Base-by-base conservation (phyloP, 2,888 invertebrate species). In the Cantharis nigra region DNA sequence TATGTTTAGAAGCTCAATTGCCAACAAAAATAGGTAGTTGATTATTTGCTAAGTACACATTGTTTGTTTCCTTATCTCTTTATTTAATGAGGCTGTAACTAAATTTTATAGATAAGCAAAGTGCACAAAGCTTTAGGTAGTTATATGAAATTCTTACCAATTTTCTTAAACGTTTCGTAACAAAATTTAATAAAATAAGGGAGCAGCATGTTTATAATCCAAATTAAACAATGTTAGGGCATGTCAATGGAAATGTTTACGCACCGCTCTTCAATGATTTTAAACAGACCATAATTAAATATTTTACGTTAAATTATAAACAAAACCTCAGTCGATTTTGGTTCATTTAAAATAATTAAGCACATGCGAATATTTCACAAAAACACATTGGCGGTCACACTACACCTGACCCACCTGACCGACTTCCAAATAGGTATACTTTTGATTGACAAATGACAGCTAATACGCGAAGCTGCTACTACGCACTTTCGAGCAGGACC, bases 231-330 rank as follows among this genome's bases (percentile, higher is more conserved):
- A 82, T 83, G 82, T 83, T 82, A 83, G 82, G 83, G 83, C 79
- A 82, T 86, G 85, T 86, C 85, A 86, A 86, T 82, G 83, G 83
- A 83, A 84, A 79, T 85, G 84, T 85, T 85, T 84, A 83, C 82
- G 80, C 82, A 82, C 83, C 81, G 79, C 81, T 83, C 82, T 83
- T 82, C 69, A 73, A 77, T 78, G 75, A 79, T 80, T 82, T 80
- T 75, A 74, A 78, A 75, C 76, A 69, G 78, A 76, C 76, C 79
- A 80, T 81, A 70, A 71, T 79, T 71, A 63, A 63, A 71, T 71
- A 63, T 71, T 71, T 62, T 62, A 69, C 65, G 4, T 28, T 63
- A 63, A 62, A 49, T 26, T 72, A 70, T 62, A 72, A 73, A 78
- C 70, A 71, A 71, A 63, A 70, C 33, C 77, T 76, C 70, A 67